Evolutionary conservation across 30 jellyfish, hydroid and myxozoan genomes (phyloP), one percentile per base, ranked within the genome.

Genomic region (Turritopsis rubra): DNA sequence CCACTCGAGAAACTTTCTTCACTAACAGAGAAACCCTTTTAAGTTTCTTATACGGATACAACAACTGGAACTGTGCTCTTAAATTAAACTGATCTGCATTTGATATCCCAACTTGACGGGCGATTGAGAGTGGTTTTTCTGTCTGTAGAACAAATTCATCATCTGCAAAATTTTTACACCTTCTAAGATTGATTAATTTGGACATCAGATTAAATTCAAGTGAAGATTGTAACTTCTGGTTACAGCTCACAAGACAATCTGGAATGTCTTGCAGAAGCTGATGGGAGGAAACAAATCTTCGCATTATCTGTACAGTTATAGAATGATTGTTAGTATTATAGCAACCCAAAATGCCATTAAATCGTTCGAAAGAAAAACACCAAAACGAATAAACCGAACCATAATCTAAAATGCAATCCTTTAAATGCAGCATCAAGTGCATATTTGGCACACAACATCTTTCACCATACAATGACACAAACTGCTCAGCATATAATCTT

Each of bases 311-410:
- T 1, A 68, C 30, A n/a, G 77, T 68, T 68, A 68, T 68, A 7
- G 77, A 68, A 27, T n/a, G 28, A 68, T 68, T 68, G 77, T 68
- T 68, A n/a, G 30, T 27, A 19, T 68, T 23, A 68, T n/a, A 68
- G 30, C 30, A n/a, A n/a, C 77, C 77, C 21, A 68, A 9, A n/a
- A 68, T 68, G 77, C 77, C 77, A 68, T 68, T 68, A 68, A 68
- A 68, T 27, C 77, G 77, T 68, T 68, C 77, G 30, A 68, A 68
- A 23, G 77, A 68, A 68, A 68, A 68, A 27, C 21, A 68, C 77
- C 77, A 68, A 68, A 68, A 68, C 19, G 31, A 23, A 1, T 68
- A 68, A 23, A 68, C 77, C 28, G 77, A 68, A n/a, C 77, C 77
- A 68, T 68, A 68, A 7, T 68, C 77, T 27, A n/a, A n/a, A 27